These are phyloP conservation scores for Falco concolor DNA, from an alignment of 2,797 vertebrate genomes.

Conservation along the genomic window DNA sequence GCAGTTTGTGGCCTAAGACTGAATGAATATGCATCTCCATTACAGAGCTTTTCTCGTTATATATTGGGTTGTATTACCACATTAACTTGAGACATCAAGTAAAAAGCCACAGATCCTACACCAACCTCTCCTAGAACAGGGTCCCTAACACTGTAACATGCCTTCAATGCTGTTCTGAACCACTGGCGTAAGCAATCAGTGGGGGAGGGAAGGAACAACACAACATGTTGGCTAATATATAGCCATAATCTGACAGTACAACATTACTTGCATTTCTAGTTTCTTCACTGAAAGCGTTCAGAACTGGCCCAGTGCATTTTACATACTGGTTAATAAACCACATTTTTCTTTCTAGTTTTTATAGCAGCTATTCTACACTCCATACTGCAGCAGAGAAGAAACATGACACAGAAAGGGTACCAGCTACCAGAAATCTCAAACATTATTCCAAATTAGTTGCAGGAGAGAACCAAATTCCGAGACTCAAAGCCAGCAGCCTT, in stretches of 20 bases:
- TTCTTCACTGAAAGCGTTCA: neutral
- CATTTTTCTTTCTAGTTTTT: neutral
- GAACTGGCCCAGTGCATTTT: neutral
- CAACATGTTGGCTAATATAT: rapidly evolving
- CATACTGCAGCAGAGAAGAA: neutral
- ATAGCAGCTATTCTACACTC: neutral
- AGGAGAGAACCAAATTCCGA: neutral
- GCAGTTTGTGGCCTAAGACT: neutral
- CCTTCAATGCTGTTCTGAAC: neutral
- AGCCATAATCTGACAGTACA: neutral
- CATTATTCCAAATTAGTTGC: neutral
- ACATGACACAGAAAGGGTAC: neutral
- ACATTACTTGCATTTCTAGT: neutral
- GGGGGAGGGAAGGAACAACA: neutral
- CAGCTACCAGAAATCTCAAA: neutral
- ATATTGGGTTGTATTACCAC: neutral
- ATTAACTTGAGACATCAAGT: neutral
- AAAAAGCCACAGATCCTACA: neutral
- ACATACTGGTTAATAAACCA: neutral
- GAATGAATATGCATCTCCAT: rapidly evolving
- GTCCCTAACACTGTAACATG: rapidly evolving
- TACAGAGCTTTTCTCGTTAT: neutral
- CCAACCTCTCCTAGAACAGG: neutral
- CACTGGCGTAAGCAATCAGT: neutral
- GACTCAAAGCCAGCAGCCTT: neutral